Evolutionary conservation across 2,797 vertebrate genomes (phyloP), one percentile per base, ranked within the genome.

Genomic region (Muscicapa comitata): DNA sequence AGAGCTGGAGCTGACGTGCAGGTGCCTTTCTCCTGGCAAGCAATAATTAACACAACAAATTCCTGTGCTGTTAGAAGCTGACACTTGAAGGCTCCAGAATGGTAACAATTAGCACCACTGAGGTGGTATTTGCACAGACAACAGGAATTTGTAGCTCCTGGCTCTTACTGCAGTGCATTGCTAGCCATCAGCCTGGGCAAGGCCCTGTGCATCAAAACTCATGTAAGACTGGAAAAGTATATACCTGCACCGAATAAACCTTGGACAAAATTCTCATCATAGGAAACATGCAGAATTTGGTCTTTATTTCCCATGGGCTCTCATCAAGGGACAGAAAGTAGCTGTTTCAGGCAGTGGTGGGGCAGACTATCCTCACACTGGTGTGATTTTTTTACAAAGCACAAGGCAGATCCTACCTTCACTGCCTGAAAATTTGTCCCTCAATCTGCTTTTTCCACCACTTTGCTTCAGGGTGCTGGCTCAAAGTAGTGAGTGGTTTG

Each of bases 31-130:
- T 0, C 18, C 45, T 74, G 50, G 82, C 48, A 90, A 93, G 62
- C 61, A 84, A 25, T 63, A 94, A 95, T 94, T 90, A 96, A 90
- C 51, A 58, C 48, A 91, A 88, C 75, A 80, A 94, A 91, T 66
- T 83, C 43, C 55, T 50, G 51, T 9, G 48, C 89, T 86, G n/a
- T 71, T 81, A 75, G 85, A 84, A 90, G 70, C 59, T 90, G 91
- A 77, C 86, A 94, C 90, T 86, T 62, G 90, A 94, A 94, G 74
- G 71, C 59, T 96, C 40, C 0, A 26, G 53, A 71, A 82, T 17
- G 55, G 45, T 54, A 53, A 88, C 86, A 91, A 87, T 93, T 86
- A 95, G 48, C 88, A 94, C 40, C 45, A 53, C 78, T 37, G 55
- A 71, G 43, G 79, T 37, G 70, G 48, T 48, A 61, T 65, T 88